A percentile compares a stretch with the other conserved stretches of the same genome.
Evolutionary conservation across 1,140 invertebrate species (phyloP).

Genomic region (Hypothenemus hampei): DNA sequence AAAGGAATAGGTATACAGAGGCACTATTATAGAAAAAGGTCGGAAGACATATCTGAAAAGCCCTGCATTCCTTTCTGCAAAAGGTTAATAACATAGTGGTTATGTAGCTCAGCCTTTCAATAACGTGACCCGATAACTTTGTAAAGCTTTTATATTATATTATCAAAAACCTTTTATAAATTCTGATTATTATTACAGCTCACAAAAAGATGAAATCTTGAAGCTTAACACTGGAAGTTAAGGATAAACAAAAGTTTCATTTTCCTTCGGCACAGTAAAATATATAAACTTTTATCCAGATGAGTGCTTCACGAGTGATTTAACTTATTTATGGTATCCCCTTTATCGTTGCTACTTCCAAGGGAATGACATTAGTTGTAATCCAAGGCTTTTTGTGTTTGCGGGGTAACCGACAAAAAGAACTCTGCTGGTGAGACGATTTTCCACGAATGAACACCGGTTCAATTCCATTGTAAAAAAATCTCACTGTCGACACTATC

Average conservation of each 20-base stretch:
- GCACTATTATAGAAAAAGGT: conserved; percentile 12
- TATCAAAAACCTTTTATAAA: conserved; percentile 12
- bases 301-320: conserved; percentile 13
- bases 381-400: conserved; percentile 10
- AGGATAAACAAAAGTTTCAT: not conserved
- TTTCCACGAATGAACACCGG: too few species aligned
- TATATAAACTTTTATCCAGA: conserved; percentile 9
- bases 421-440: not conserved
- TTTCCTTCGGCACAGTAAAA: not conserved
- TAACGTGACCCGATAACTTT: conserved; percentile 6
- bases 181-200: not conserved
- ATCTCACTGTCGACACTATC: too few species aligned
- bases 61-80: conserved; percentile 11
- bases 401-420: not conserved
- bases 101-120: conserved; percentile 14
- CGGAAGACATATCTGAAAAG: conserved; percentile 14
- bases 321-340: conserved; percentile 19
- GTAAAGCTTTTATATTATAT: conserved; percentile 3
- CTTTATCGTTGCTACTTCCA: conserved; percentile 13
- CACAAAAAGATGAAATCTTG: not conserved
- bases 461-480: too few species aligned
- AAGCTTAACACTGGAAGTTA: not conserved
- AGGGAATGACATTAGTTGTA: conserved; percentile 8
- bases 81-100: conserved; percentile 24
- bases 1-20: conserved; percentile 2